Conservation (phyloP, 2,113 vertebrate species). For the Ctenodactylus gundi region DNA sequence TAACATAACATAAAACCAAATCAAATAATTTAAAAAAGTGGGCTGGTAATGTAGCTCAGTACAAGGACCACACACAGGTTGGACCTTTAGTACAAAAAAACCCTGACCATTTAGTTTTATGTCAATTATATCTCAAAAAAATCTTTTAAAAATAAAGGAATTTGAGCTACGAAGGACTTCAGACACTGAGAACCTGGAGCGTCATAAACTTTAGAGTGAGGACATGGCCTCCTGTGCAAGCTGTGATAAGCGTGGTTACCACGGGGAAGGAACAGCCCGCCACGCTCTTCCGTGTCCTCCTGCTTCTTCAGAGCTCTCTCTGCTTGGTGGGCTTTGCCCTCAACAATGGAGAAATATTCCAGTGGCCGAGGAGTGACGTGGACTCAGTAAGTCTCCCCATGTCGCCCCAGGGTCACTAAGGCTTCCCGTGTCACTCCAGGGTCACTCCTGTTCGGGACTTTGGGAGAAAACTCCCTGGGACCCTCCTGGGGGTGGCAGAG, state of each 20-base stretch:
- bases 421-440: not conserved
- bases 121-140: not conserved
- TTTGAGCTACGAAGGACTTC: not conserved
- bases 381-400: not conserved
- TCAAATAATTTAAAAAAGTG: no score
- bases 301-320: conserved; percentile 34
- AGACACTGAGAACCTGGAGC: not conserved
- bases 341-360: conserved; percentile 49
- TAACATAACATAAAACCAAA: no score
- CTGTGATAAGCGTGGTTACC: not conserved
- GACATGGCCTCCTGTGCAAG: not conserved
- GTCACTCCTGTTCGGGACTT: not conserved
- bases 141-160: not conserved
- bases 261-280: not conserved
- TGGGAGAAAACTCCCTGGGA: not conserved
- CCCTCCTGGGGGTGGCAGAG: not conserved
- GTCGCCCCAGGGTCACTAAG: conserved; percentile 5
- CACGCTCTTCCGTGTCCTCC: not conserved
- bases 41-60: no score
- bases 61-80: no score
- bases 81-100: no score
- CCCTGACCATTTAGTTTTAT: no score
- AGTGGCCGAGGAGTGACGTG: conserved; percentile 33
- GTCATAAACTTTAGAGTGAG: not conserved
- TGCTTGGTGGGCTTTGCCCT: conserved; percentile 47